These are phyloP conservation scores for Caenorhabditis macrosperma DNA, from an alignment of 2,888 invertebrate species.

Conservation along the genomic window DNA sequence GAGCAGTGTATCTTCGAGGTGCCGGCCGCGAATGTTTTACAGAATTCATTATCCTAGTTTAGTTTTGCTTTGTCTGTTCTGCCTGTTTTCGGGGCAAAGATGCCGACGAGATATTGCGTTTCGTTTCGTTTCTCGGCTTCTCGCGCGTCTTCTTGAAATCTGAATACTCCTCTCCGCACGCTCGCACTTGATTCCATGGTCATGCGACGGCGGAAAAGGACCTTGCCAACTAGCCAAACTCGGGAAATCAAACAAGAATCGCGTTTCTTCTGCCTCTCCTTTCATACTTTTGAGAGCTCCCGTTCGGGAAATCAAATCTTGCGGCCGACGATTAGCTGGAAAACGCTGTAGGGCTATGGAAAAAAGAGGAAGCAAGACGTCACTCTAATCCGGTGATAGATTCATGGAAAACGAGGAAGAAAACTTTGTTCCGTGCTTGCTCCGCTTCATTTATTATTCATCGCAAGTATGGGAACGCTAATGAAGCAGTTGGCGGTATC, in stretches of 20 bases:
- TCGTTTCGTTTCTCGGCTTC: conserved; percentile 27
- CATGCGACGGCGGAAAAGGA: conserved; percentile 1
- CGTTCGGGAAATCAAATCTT: conserved; percentile 20
- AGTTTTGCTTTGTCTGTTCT: conserved; percentile 30
- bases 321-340: no score
- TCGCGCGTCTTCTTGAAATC: conserved; percentile 46
- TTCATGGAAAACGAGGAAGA: background rate
- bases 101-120: conserved; percentile 21
- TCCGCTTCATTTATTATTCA: conserved; percentile 7
- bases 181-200: conserved; percentile 42
- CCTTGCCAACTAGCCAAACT: conserved; percentile 24
- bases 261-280: conserved; percentile 25
- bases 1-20: background rate
- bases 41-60: conserved; percentile 11
- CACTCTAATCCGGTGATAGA: conserved; percentile 45
- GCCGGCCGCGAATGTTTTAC: no score
- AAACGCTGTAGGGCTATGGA: background rate
- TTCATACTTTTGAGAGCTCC: background rate
- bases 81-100: background rate
- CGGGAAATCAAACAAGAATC: conserved; percentile 50
- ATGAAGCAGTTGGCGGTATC: no score
- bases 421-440: background rate
- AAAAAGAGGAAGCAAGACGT: no score
- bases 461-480: conserved; percentile 24
- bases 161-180: conserved; percentile 43